Evolutionary conservation across 2,797 vertebrate genomes (phyloP), one percentile per base, ranked within the genome.

Genomic region (Danio albolineatus): DNA sequence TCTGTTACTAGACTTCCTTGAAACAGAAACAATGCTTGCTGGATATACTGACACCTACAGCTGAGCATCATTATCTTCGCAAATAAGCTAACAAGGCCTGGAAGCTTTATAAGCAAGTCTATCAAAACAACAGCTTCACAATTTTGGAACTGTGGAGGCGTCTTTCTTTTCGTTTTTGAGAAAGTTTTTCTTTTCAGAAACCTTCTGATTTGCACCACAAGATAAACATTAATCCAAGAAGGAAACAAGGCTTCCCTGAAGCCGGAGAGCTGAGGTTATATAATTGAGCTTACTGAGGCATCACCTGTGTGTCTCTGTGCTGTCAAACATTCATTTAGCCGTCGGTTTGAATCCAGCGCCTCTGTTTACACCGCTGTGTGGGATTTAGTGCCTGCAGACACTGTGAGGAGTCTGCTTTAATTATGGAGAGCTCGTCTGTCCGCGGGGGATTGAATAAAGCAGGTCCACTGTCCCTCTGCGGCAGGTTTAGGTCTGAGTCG

Each of bases 381-480:
- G 57, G 48, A 28, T 51, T 51, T 54, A 46, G 44, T 61, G 62
- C 62, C 71, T 10, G 56, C 61, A 64, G 72, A 62, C 13, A 19
- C 10, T 5, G 64, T n/a, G 28, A 64, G 12, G 51, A 73, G 81
- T 67, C 62, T 12, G 46, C 57, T 67, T 59, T 21, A 71, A 76
- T 71, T 62, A 81, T 62, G 17, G 72, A 61, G 19, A 60, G 53
- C 64, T 14, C 56, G 49, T 64, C 56, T 54, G 14, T 49, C 77
- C 69, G 43, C 65, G 75, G 71, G 76, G 75, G 4, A 38, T 13
- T 67, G 48, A 82, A 77, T 78, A 72, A 77, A 77, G 46, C 76
- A 48, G 62, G 46, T 36, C 14, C 13, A 19, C 59, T 16, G 21
- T 39, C 13, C 46, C 21, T 66, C 38, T 69, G 72, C n/a, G 4